Conservation (phyloP, 1,140 invertebrate genomes). For the Drosophila paulistorum region DNA sequence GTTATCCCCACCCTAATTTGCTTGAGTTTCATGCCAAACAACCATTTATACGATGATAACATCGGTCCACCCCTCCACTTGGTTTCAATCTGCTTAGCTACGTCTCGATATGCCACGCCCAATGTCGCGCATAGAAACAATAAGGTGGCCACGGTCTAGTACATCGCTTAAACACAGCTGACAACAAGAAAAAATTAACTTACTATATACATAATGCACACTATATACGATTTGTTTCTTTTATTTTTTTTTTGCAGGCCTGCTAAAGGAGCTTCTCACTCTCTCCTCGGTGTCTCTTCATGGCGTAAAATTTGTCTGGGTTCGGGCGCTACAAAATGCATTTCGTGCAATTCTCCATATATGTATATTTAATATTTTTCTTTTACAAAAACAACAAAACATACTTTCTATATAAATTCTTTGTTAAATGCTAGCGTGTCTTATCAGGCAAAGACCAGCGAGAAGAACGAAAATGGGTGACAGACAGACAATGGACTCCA, state of each 20-base stretch:
- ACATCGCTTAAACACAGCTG: slow-evolving; percentile 60
- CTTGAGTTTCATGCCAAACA: slow-evolving; percentile 40
- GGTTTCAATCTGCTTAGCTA: neutral
- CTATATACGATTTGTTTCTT: slow-evolving; percentile 38
- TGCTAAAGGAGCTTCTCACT: slow-evolving; percentile 58
- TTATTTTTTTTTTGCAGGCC: slow-evolving; percentile 52
- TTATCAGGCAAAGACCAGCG: slow-evolving; percentile 46
- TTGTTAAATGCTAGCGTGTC: slow-evolving; percentile 56
- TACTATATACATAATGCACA: slow-evolving; percentile 10
- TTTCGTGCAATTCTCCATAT: slow-evolving; percentile 58
- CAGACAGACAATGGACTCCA: slow-evolving; percentile 65
- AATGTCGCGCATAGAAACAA: slow-evolving; percentile 20
- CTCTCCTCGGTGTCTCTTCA: slow-evolving; percentile 12
- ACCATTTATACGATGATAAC: slow-evolving; percentile 55
- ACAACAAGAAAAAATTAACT: slow-evolving; percentile 35
- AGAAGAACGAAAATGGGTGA: slow-evolving; percentile 10
- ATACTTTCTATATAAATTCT: slow-evolving; percentile 52
- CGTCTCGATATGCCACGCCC: slow-evolving; percentile 20
- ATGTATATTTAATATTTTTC: slow-evolving; percentile 9
- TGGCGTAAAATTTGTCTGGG: slow-evolving; percentile 20
- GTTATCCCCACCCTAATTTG: slow-evolving; percentile 11
- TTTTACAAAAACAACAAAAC: slow-evolving; percentile 20
- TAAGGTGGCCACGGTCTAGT: slow-evolving; percentile 57
- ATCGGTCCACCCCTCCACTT: slow-evolving; percentile 20
- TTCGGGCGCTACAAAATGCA: slow-evolving; percentile 51